Base-by-base conservation (phyloP, 2,113 vertebrate species). In the Cervus canadensis region DNA sequence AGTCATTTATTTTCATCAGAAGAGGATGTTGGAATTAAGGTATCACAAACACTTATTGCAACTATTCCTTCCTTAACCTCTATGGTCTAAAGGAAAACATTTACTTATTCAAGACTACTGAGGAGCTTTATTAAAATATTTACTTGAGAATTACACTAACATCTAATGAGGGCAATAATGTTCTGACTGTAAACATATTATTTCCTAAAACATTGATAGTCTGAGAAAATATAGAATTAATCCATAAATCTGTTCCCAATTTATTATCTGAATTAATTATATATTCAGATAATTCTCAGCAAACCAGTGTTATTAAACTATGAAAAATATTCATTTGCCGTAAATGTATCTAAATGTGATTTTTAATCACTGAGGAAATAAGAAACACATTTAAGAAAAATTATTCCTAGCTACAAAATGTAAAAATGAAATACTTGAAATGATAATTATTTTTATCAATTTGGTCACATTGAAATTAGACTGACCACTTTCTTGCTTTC, bases 11-110 rank as follows among this genome's bases (percentile, higher is more conserved):
- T 94, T 95, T 93, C 36, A 81, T 94, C 30, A 94, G 26, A 97
- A 81, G 30, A 89, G 30, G 45, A 92, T 87, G 45, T 36, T 87
- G 78, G n/a, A 89, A 98, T 96, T 97, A 97, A 98, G 95, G 82
- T 89, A 97, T 95, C 95, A 97, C 81, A 88, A 95, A 98, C 14
- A 88, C 67, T 98, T 98, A 97, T 83, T 98, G 93, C 85, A 97
- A 95, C 56, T 96, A 28, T 96, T 97, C 89, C 57, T 95, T 98
- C 82, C 54, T 98, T 95, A 97, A 94, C 97, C 84, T 98, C 67
- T 95, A 26, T 64, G 87, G 97, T 97, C 93, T 95, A 98, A 97
- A 97, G 98, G 96, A 98, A 98, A 98, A 97, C 56, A 93, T 87
- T 98, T 97, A 98, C 94, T 96, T 95, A 98, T 97, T 97, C 85